Percentiles rank a stretch among this genome's conserved stretches.
Conservation (phyloP, 2,888 invertebrate species). For the Rhagonycha fulva region DNA sequence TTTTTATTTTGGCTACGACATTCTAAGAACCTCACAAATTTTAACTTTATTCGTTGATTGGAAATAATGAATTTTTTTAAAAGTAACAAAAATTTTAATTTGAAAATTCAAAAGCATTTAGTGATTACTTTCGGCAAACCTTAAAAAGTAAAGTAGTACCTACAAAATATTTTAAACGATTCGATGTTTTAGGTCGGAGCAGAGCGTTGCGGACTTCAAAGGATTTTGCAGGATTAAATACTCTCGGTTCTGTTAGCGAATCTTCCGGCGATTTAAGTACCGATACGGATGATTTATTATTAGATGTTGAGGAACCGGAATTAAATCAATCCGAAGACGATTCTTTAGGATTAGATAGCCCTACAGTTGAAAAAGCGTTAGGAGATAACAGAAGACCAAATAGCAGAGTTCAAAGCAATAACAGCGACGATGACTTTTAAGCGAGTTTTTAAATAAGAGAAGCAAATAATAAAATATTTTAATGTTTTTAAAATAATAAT, state of each 20-base stretch:
- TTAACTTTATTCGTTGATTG: not conserved
- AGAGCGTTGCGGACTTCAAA: conserved; percentile 38
- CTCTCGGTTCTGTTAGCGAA: conserved; percentile 45
- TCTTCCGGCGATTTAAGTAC: conserved; percentile 49
- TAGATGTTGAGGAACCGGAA: conserved; percentile 54
- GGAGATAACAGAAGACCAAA: conserved; percentile 46
- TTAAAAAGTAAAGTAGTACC: not conserved
- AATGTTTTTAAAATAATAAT: not conserved
- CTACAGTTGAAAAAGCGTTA: conserved; percentile 44
- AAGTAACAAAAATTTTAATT: not conserved
- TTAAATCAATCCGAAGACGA: conserved; percentile 52
- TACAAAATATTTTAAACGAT: not conserved
- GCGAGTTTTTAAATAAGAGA: not conserved
- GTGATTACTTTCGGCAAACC: not conserved
- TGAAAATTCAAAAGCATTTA: not conserved
- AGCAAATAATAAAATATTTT: not conserved
- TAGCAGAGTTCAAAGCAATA: conserved; percentile 45
- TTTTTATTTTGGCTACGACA: not conserved
- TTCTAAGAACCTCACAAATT: not conserved
- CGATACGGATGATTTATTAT: conserved; percentile 51
- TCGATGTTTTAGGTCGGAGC: conserved; percentile 36
- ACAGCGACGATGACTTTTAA: conserved; percentile 52
- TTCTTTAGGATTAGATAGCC: conserved; percentile 50
- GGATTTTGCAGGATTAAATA: conserved; percentile 46
- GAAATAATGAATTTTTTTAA: too few relatives aligned